Conservation (phyloP, 2,797 vertebrate genomes). For the Peromyscus eremicus region DNA sequence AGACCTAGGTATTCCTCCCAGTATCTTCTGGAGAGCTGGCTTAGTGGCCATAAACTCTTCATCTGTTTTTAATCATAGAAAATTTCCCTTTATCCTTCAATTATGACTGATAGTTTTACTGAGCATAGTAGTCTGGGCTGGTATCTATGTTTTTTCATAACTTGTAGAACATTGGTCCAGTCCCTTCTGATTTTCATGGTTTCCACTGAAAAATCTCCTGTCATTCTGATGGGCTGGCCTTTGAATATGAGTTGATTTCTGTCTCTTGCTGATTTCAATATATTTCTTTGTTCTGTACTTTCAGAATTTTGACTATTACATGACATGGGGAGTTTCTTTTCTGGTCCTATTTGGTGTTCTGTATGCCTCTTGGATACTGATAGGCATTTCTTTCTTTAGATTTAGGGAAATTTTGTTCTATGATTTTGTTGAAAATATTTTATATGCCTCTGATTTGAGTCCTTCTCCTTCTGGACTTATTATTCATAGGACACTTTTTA, state of each 20-base stretch:
- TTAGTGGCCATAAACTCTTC: not conserved
- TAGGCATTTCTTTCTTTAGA: not conserved
- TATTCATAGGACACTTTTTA: not conserved
- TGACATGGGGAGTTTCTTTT: not conserved
- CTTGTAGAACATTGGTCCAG: not conserved
- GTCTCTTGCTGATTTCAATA: not conserved
- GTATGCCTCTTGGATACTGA: not conserved
- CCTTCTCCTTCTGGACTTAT: not conserved
- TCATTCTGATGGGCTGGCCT: not conserved
- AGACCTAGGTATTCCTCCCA: not conserved
- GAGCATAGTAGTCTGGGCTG: not conserved
- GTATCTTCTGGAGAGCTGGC: not conserved
- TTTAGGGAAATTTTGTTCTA: not conserved
- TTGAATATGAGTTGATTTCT: not conserved
- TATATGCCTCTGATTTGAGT: not conserved
- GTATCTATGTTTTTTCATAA: not conserved
- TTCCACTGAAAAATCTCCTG: not conserved
- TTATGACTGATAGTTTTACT: not conserved
- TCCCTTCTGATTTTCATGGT: not conserved
- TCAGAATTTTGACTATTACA: not conserved
- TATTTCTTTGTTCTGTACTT: not conserved
- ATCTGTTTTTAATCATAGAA: not conserved
- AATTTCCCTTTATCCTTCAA: not conserved
- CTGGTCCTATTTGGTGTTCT: not conserved
- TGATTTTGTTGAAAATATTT: not conserved